phyloP scores from a whole-genome alignment of 2,113 vertebrate genomes.

The Rhynchomys soricoides region DNA sequence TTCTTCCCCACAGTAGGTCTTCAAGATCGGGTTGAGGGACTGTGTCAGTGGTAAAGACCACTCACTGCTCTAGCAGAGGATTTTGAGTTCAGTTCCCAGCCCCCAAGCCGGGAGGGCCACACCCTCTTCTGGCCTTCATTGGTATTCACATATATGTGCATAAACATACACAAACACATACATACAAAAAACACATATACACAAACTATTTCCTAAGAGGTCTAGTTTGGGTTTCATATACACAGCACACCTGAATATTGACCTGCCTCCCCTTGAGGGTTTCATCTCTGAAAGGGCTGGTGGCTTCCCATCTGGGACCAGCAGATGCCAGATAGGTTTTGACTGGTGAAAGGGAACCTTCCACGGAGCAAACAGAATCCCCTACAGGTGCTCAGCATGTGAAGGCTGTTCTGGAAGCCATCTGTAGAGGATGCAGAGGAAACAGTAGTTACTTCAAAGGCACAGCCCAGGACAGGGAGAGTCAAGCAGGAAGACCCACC shows the following conservation, averaged over 20 bases:
- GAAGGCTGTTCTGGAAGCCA: background rate
- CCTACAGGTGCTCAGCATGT: background rate
- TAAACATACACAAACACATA: background rate
- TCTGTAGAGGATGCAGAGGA: background rate
- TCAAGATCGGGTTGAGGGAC: background rate
- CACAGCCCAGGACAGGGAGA: background rate
- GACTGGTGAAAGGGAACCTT: background rate
- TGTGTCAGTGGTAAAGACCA: background rate
- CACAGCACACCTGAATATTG: fast-evolving
- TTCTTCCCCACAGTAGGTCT: background rate
- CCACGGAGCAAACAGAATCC: background rate
- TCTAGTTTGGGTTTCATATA: background rate
- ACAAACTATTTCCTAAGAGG: too few species aligned
- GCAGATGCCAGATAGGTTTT: background rate
- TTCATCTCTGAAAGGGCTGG: background rate
- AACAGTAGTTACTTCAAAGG: background rate
- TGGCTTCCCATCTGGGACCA: background rate
- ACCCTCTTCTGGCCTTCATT: background rate
- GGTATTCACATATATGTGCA: too few species aligned
- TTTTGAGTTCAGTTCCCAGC: background rate
- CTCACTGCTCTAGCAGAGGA: background rate
- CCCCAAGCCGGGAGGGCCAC: background rate
- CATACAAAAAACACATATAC: background rate
- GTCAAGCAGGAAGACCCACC: background rate
- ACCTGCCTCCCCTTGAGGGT: background rate